phyloP scores from a whole-genome alignment of 1,140 invertebrate species.

The Coptotermes formosanus region DNA sequence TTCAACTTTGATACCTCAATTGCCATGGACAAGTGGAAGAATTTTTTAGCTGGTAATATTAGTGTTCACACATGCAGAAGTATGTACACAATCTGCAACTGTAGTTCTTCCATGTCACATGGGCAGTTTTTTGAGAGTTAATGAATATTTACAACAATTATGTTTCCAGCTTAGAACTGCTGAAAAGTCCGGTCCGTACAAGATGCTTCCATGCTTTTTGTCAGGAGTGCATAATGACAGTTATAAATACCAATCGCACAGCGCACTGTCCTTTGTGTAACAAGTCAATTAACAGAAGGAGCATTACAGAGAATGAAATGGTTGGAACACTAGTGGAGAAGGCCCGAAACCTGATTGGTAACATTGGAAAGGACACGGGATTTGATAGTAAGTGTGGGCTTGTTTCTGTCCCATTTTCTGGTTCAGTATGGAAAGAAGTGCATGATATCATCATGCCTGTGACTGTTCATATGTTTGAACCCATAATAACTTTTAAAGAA shows the following conservation, averaged over 20 bases:
- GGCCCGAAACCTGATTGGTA: neutral
- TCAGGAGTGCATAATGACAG: neutral
- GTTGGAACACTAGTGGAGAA: neutral
- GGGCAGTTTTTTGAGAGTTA: too few species aligned
- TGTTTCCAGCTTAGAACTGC: neutral
- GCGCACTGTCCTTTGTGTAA: neutral
- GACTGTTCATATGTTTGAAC: too few species aligned
- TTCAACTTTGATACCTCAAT: too few species aligned
- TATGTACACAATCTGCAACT: too few species aligned
- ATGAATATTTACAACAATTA: neutral
- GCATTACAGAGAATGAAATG: neutral
- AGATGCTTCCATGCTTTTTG: neutral
- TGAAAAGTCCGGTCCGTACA: neutral
- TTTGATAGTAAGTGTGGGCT: neutral
- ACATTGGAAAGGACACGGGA: neutral
- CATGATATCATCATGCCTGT: too few species aligned
- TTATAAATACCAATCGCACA: neutral
- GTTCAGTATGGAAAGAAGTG: too few species aligned
- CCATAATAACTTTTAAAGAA: too few species aligned
- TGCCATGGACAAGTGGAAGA: too few species aligned
- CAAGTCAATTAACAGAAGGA: slow-evolving; percentile 16
- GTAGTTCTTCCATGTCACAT: too few species aligned
- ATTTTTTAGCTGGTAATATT: too few species aligned
- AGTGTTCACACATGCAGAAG: too few species aligned
- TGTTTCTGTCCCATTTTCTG: too few species aligned